phyloP scores from a whole-genome alignment of 2,113 vertebrate genomes.

The zebrafish (Danio rerio) region GRCz12tu NC_133181.1:41727001-41727500 shows the following conservation, averaged over 20 bases:
- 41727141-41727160: no score
- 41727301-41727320: neutral
- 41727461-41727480: neutral
- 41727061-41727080: no score
- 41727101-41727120: no score
- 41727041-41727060: no score
- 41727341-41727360: neutral
- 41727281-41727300: neutral
- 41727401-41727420: conserved; percentile 2
- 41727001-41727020: no score
- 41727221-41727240: neutral
- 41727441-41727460: neutral
- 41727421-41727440: neutral
- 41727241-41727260: neutral
- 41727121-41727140: no score
- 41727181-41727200: neutral
- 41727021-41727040: no score
- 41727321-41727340: neutral
- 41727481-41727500: neutral
- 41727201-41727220: no score
- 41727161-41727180: neutral
- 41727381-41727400: neutral
- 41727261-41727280: neutral
- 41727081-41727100: no score
- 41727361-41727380: neutral